Evolutionary conservation across 2,797 vertebrate genomes (phyloP).

Genomic region (Sardinella longiceps): DNA sequence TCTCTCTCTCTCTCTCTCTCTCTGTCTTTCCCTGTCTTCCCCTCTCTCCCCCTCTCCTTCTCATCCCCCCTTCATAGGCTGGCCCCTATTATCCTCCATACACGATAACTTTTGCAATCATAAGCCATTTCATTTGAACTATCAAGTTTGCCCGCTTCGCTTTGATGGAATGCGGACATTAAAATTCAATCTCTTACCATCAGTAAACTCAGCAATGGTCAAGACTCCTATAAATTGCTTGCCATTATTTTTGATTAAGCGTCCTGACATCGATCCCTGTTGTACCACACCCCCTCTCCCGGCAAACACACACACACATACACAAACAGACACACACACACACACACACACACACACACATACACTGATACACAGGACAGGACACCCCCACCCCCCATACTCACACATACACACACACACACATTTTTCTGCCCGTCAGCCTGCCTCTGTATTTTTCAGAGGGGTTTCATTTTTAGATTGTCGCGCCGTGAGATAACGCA

Average conservation of each 20-base stretch:
- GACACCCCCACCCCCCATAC: background rate
- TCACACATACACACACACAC: background rate
- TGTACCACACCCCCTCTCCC: constrained; percentile 55
- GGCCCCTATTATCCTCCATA: background rate
- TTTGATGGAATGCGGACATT: constrained; percentile 72
- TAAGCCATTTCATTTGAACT: constrained; percentile 57
- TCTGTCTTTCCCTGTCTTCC: constrained; percentile 30
- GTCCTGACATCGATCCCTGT: constrained; percentile 62
- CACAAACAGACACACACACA: constrained; percentile 39
- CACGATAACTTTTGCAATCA: constrained; percentile 42
- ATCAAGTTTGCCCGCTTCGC: constrained; percentile 62
- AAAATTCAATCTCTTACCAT: constrained; percentile 75
- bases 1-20: constrained; percentile 12
- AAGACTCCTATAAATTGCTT: constrained; percentile 71
- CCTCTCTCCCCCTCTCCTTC: constrained; percentile 26
- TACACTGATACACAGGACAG: background rate
- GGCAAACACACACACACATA: constrained; percentile 12
- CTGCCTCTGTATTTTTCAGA: no score
- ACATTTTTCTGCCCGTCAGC: background rate
- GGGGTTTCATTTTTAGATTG: background rate
- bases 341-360: background rate
- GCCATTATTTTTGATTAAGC: constrained; percentile 77
- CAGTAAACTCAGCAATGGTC: constrained; percentile 68
- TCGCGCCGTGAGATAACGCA: background rate
- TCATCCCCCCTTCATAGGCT: background rate